Evolutionary conservation across 2,797 vertebrate genomes (phyloP), one percentile per base, ranked within the genome.

Genomic region (Simalia tracyae): DNA sequence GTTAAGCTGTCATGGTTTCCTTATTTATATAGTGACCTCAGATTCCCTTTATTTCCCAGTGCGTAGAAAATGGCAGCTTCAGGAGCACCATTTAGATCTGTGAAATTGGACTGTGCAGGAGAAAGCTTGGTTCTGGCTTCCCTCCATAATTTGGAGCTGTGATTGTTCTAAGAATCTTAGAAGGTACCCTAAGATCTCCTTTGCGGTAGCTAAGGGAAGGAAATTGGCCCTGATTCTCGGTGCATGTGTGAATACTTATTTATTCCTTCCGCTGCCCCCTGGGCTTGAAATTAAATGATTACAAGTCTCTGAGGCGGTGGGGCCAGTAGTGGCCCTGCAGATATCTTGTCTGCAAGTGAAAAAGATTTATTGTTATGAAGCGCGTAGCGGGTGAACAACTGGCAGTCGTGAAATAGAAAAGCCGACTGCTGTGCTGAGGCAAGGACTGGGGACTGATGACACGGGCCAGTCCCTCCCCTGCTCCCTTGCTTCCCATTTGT

Each of bases 321-420:
- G 56, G 28, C 19, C 7, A 0, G 19, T 91, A 12, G 7, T 26
- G 14, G 5, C 42, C 60, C 61, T 0, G 0, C 42, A 26, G 72
- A 1, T n/a, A 5, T 59, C 54, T n/a, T 91, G 6, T n/a, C 26
- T 28, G 2, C 3, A 91, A 66, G 90, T 61, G 59, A 56, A 92
- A 89, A 88, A 5, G 50, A 42, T 60, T 5, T 31, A 31, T 57
- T 93, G 63, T 36, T 91, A 61, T 81, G 59, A n/a, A 66, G 14
- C 1, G 17, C 14, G 5, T n/a, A 59, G 54, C 26, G 1, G 56
- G 88, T 88, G 84, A 59, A 61, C 72, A 31, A 61, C 5, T 7
- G 36, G 86, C 22, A 59, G 11, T 89, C 85, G 88, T 57, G 90
- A 89, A 89, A 84, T 3, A 5, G 54, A 6, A 88, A 93, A 90